Evolutionary conservation across 2,797 vertebrate genomes (phyloP).

Genomic region (Carduelis carduelis): DNA sequence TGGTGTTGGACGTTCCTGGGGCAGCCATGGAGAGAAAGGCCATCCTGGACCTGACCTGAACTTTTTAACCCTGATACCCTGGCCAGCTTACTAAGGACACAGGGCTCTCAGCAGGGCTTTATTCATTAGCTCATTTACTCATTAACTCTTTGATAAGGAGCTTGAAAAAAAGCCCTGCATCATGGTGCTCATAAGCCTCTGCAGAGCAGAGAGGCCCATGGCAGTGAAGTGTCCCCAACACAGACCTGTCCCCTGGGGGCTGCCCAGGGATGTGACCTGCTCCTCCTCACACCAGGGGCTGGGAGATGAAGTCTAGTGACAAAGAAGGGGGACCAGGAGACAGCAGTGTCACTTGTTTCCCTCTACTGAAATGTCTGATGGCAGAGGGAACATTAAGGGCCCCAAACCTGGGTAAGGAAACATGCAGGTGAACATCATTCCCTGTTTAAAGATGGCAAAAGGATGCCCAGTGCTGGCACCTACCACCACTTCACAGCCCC

Average conservation of each 20-base stretch:
- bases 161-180: not conserved
- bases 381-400: not conserved
- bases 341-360: not conserved
- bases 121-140: conserved; percentile 9
- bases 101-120: not conserved
- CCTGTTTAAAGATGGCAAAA: not conserved
- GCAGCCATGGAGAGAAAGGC: not conserved
- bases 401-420: not conserved
- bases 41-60: not conserved
- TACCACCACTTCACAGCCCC: not conserved
- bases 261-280: not conserved
- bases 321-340: not conserved
- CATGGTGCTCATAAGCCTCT: fast-evolving
- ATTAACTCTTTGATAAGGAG: not conserved
- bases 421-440: not conserved
- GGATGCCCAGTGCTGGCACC: not conserved
- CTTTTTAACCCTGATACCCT: not conserved
- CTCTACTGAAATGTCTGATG: not conserved
- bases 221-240: not conserved
- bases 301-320: not conserved
- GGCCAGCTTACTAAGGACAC: not conserved
- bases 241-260: not conserved
- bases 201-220: not conserved
- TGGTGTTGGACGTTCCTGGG: not conserved
- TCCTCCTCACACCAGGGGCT: not conserved